Evolutionary conservation across 2,113 vertebrate genomes (phyloP).

Genomic region (Indri indri): DNA sequence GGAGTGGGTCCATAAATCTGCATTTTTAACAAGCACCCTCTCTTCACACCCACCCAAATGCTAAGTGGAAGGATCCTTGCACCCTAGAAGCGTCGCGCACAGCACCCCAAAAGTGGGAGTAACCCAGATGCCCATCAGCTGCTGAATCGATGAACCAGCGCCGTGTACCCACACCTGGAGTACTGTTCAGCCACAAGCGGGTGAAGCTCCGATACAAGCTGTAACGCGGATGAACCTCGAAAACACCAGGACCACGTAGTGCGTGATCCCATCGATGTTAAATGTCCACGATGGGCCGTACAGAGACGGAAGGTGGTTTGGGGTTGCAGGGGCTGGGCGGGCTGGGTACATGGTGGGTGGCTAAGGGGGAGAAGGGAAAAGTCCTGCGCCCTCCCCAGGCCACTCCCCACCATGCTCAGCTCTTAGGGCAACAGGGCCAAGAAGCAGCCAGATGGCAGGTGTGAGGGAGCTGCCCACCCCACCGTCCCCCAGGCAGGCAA

Average conservation of each 20-base stretch:
- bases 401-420: neutral
- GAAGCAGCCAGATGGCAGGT: neutral
- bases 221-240: neutral
- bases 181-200: neutral
- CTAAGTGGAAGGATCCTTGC: neutral
- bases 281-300: rapidly evolving
- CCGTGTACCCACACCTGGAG: rapidly evolving
- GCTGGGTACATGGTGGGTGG: rapidly evolving
- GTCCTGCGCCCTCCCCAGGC: rapidly evolving
- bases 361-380: rapidly evolving
- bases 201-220: rapidly evolving
- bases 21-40: neutral
- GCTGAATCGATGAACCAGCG: rapidly evolving
- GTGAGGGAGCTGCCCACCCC: neutral
- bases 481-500: neutral
- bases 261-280: rapidly evolving
- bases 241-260: neutral
- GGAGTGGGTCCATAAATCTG: neutral
- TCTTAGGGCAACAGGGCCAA: neutral
- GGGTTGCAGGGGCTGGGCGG: neutral
- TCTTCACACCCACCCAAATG: rapidly evolving
- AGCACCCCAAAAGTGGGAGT: neutral
- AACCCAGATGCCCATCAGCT: neutral
- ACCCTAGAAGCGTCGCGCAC: rapidly evolving
- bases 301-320: neutral